phyloP scores from a whole-genome alignment of 2,797 vertebrate genomes.

The Macropodus opercularis region DNA sequence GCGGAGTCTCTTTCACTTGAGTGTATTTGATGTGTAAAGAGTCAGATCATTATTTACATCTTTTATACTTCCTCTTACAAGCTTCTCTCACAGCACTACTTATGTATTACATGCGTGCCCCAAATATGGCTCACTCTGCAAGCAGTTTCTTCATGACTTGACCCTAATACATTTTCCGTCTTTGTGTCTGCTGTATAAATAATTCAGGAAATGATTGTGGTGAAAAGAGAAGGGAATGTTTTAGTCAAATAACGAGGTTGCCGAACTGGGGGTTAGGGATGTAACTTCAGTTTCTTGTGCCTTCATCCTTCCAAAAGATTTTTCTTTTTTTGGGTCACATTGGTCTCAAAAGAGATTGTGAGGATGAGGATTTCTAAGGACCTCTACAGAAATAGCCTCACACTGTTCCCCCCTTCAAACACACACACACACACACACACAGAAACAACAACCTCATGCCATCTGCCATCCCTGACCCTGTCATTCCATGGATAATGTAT shows the following conservation, averaged over 20 bases:
- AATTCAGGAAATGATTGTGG: constrained; percentile 76
- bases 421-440: constrained; percentile 8
- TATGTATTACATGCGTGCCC: constrained; percentile 58
- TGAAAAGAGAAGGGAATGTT: constrained; percentile 58
- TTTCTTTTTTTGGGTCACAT: constrained; percentile 47
- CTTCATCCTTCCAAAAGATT: not conserved
- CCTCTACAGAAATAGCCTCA: constrained; percentile 40
- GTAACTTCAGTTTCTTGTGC: constrained; percentile 27
- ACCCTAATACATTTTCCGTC: constrained; percentile 75
- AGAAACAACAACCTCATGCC: constrained; percentile 51
- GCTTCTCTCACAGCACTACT: constrained; percentile 44
- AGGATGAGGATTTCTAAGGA: constrained; percentile 48
- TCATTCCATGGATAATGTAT: constrained; percentile 73
- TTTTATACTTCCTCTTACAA: constrained; percentile 21
- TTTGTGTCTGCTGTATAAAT: constrained; percentile 70
- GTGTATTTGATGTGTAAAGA: constrained; percentile 51
- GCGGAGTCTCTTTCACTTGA: constrained; percentile 40
- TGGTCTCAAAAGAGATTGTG: constrained; percentile 42
- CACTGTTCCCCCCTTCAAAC: not conserved
- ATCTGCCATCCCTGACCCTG: constrained; percentile 70
- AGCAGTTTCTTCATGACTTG: constrained; percentile 65
- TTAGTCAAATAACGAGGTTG: constrained; percentile 48
- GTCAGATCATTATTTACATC: constrained; percentile 56
- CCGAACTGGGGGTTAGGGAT: constrained; percentile 1
- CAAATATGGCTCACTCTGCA: constrained; percentile 56